A percentile compares a stretch with the other conserved stretches of the same genome.
Evolutionary conservation across 2,113 vertebrate species (phyloP).

Genomic region (Monopterus albus): DNA sequence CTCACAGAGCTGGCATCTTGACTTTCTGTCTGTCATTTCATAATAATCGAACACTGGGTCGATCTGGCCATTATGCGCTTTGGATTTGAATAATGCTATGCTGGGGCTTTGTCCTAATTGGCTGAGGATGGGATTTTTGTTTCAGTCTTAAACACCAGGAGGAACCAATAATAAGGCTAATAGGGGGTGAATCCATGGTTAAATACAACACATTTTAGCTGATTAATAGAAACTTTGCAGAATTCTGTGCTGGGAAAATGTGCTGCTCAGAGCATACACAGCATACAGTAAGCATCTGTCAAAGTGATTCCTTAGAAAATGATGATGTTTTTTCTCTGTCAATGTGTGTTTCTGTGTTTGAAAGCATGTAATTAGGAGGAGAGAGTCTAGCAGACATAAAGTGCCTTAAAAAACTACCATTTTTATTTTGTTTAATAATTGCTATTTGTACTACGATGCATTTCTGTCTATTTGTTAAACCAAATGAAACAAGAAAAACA

Average conservation of each 20-base stretch:
- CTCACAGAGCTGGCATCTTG: conserved; percentile 19
- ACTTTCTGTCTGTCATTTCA: conserved; percentile 11
- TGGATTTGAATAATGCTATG: conserved; percentile 43
- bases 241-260: conserved; percentile 14
- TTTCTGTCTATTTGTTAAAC: not conserved
- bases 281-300: conserved; percentile 37
- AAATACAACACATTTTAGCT: conserved; percentile 36
- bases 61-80: conserved; percentile 16
- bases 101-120: conserved; percentile 47
- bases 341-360: conserved; percentile 33
- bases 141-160: conserved; percentile 18
- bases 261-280: not conserved
- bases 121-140: conserved; percentile 26
- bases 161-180: conserved; percentile 33
- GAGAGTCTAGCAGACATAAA: conserved; percentile 23
- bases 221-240: conserved; percentile 36
- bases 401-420: conserved; percentile 19
- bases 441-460: not conserved
- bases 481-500: conserved; percentile 5
- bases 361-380: conserved; percentile 1
- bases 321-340: conserved; percentile 10
- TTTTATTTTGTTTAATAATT: conserved; percentile 23
- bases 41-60: conserved; percentile 29
- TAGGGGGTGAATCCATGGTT: conserved; percentile 20
- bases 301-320: conserved; percentile 32